Base-by-base conservation (phyloP, 2,888 invertebrate genomes). In the Leptinotarsa rubiginosa region DNA sequence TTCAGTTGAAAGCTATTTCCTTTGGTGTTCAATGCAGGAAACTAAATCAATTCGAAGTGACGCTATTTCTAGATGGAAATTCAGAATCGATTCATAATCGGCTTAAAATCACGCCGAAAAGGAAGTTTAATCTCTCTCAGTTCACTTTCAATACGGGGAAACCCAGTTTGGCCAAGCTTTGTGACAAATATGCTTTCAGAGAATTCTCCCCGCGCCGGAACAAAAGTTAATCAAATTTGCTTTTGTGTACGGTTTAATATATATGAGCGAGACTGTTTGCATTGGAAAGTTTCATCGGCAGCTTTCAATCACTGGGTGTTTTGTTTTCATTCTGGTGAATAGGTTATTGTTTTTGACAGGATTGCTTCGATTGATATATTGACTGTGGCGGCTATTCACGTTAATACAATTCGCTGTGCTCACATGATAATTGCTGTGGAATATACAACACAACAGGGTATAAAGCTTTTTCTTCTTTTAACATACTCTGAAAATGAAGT, bases 91-190 rank as follows among this genome's bases (percentile, higher is more conserved):
- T 65, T 74, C 69, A 47, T 74, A 74, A 74, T 70, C 70, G 59
- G 56, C 66, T 70, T 74, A 74, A 74, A 74, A 74, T 74, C 59
- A 70, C 62, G 66, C 65, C 70, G 66, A 70, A 74, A 74, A 74
- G 70, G 73, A 70, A 74, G 73, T 62, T 69, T 66, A 70, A 74
- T 74, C 70, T 66, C 50, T 70, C 73, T 62, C 70, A 70, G 70
- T 70, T 74, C 73, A 66, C 73, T 70, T 74, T 74, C 66, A 74
- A 50, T 66, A 56, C 70, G 70, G 70, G 69, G 70, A 74, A 74
- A 74, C 70, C 66, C 70, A 74, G 70, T 74, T 74, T 74, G 49
- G 65, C 56, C 47, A 50, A 70, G 70, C 70, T 74, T 74, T 74
- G 73, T 70, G 70, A 74, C 73, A 74, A 70, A 74, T 74, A 74